These are phyloP conservation scores for Euthynnus affinis DNA, from an alignment of 2,797 vertebrate genomes.

Conservation along the genomic window DNA sequence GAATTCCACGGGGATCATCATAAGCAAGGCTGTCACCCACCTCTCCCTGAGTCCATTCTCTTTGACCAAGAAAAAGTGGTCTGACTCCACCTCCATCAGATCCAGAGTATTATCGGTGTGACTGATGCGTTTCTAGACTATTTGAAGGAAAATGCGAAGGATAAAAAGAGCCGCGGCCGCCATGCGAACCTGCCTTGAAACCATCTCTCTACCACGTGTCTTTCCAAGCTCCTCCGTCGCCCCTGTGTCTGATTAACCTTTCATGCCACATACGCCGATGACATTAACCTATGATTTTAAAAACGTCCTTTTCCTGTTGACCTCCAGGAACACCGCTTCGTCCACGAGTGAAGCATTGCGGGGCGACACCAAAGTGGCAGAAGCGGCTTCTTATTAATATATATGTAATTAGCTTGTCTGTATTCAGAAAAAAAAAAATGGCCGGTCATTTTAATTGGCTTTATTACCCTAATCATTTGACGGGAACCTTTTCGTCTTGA, in stretches of 20 bases:
- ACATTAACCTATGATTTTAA: slow-evolving; percentile 13
- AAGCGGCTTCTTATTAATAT: slow-evolving; percentile 48
- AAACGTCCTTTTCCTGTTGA: not conserved
- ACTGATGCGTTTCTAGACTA: slow-evolving; percentile 7
- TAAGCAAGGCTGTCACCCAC: slow-evolving; percentile 20
- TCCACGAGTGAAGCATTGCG: slow-evolving; percentile 13
- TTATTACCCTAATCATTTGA: slow-evolving; percentile 75
- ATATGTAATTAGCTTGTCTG: slow-evolving; percentile 70
- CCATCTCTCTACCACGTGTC: not conserved
- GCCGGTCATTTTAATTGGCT: slow-evolving; percentile 71
- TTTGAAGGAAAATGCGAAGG: slow-evolving; percentile 4
- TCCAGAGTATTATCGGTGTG: not conserved
- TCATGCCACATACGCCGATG: not conserved
- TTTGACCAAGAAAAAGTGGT: not conserved
- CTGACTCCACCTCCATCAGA: not conserved
- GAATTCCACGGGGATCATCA: slow-evolving; percentile 35
- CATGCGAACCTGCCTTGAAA: not conserved
- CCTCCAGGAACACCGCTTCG: slow-evolving; percentile 5
- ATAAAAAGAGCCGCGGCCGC: not conserved
- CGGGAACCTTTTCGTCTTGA: slow-evolving; percentile 74
- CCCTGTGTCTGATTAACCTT: not conserved
- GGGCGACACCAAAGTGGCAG: slow-evolving; percentile 31
- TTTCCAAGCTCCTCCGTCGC: not conserved
- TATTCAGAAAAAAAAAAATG: slow-evolving; percentile 65
- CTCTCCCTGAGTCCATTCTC: slow-evolving; percentile 1